Base-by-base conservation (phyloP, 2,888 invertebrate species). In the Synanthedon vespiformis region DNA sequence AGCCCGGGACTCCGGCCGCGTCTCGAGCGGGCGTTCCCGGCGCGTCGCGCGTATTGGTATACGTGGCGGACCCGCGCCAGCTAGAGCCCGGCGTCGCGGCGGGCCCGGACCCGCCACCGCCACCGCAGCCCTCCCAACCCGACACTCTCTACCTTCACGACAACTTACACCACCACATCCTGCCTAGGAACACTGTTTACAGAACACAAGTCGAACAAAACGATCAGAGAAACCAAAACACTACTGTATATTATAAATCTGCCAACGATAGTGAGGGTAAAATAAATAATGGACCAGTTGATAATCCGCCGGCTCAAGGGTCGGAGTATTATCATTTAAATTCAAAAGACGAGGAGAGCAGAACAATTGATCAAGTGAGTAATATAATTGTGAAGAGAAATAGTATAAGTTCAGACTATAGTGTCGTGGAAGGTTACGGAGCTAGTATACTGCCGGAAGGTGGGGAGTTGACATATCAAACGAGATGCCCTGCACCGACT, bases 1-100 rank as follows among this genome's bases (percentile, higher is more conserved):
- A 92, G 92, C 91, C 92, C 92, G 92, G 92, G 88, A 90, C 91
- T 82, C 88, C 89, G 84, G 89, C 79, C 87, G 82, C 88, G 80
- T 74, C 83, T 78, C 82, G 87, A 80, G 80, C 82, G 80, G 82
- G 80, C 74, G 80, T 76, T 74, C 77, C 81, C 74, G 80, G 75
- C 68, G 77, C 79, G 75, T 80, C 85, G 79, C 86, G 87, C 80
- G 78, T 88, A 77, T 80, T 87, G 80, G 76, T 88, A 68, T 87
- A 87, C 84, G 86, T 88, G 82, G 79, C 82, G 76, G 84, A 85
- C 77, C 74, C 80, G 79, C 80, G 83, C 80, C 81, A 80, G 81
- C 80, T 84, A 81, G 84, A 83, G 77, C 76, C 83, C 74, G 86
- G 80, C 75, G 75, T 80, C 79, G 79, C 75, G 73, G 74, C 55